phyloP scores from a whole-genome alignment of 2,888 invertebrate species.

The Dryobota labecula region DNA sequence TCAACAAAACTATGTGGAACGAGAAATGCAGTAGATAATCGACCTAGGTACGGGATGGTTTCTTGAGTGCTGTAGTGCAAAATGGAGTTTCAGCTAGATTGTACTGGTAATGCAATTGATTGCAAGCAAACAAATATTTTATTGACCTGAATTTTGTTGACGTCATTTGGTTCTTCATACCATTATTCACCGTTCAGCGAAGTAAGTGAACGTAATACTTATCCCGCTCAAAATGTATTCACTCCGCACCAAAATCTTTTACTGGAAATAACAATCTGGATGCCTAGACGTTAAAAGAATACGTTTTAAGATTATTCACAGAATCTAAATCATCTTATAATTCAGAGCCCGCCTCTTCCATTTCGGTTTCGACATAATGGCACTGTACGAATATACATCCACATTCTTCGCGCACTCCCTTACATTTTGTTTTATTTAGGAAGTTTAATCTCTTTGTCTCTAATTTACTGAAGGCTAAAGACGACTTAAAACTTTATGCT shows the following conservation, averaged over 20 bases:
- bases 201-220: slow-evolving; percentile 11
- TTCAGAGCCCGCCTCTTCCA: slow-evolving; percentile 52
- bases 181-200: slow-evolving; percentile 1
- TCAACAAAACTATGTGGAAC: slow-evolving; percentile 22
- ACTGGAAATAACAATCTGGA: slow-evolving; percentile 25
- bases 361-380: slow-evolving; percentile 55
- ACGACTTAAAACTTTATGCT: slow-evolving; percentile 40
- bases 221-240: slow-evolving; percentile 15
- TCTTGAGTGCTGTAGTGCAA: slow-evolving; percentile 31
- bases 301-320: slow-evolving; percentile 44
- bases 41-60: slow-evolving; percentile 28
- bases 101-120: slow-evolving; percentile 26
- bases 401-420: slow-evolving; percentile 42
- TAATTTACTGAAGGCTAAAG: slow-evolving; percentile 46
- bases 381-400: slow-evolving; percentile 29
- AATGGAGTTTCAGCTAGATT: slow-evolving; percentile 22
- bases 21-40: slow-evolving; percentile 28
- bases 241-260: slow-evolving; percentile 16
- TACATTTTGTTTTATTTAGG: slow-evolving; percentile 55
- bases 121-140: slow-evolving; percentile 11
- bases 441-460: slow-evolving; percentile 53
- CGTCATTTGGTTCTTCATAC: slow-evolving; percentile 16
- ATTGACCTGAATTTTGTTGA: slow-evolving; percentile 19
- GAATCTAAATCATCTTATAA: slow-evolving; percentile 54
- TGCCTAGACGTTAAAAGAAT: slow-evolving; percentile 35